Base-by-base conservation (phyloP, 23 tunicate species). In the Oikopleura vanhoeffeni region DNA sequence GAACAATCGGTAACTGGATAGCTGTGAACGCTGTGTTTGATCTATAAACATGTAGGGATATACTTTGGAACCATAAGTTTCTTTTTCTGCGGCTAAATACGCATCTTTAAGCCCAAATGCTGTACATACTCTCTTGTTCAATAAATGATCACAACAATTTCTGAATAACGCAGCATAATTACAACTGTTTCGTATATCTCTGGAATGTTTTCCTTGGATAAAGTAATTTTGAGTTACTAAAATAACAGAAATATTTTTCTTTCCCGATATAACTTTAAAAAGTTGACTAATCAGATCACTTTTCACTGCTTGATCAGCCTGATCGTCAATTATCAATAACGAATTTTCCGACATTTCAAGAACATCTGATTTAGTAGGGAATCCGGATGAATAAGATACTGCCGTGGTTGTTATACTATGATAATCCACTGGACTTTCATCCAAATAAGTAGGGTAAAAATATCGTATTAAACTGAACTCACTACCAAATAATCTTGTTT, bases 131-230 rank as follows among this genome's bases (percentile, higher is more conserved):
- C 79, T 18, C 32, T 13, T 13, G 32, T 71, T 71, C 32, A 71
- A 2, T 32, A 30, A 71, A 18, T 18, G 34, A 32, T 71, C 79
- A 18, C 27, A 30, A 71, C 79, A 71, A 71, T 71, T 71, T 13
- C 79, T 33, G 32, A 30, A 13, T 2, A 71, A 38, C 27, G 4
- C 79, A 13, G 2, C 34, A 18, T 13, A 13, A 71, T 71, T 71
- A 32, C 79, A 71, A 38, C 79, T 71, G 79, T 71, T 71, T 18
- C 79, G 34, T 18, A 71, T 71, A 30, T 71, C 79, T 13, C 79
- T 18, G 27, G 79, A 18, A 71, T 71, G 35, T 32, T 71, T 71
- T 71, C 79, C 79, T 71, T 71, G 27, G 3, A 30, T 18, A 32
- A 13, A 71, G 38, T 30, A 13, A 38, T 71, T 71, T 71, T 71